Percentiles rank a stretch among this genome's conserved stretches.
These are phyloP conservation scores for Carcinoscorpius rotundicauda DNA, from an alignment of 1,140 invertebrate species.

Conservation along the genomic window DNA sequence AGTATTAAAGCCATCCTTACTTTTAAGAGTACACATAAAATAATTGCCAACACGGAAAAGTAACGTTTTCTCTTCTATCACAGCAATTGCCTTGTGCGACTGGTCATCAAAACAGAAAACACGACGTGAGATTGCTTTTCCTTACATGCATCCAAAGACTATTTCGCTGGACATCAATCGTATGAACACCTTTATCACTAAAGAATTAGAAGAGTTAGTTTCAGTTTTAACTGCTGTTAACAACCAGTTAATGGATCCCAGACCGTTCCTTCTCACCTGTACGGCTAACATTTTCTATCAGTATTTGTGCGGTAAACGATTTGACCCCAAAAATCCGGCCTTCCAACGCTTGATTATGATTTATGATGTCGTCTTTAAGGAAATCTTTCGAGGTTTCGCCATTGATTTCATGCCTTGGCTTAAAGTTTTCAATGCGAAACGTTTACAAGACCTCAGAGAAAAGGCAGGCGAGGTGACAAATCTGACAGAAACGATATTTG, in stretches of 20 bases:
- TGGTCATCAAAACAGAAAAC: constrained; percentile 69
- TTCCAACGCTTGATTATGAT: constrained; percentile 52
- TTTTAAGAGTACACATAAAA: no score
- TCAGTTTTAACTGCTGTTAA: constrained; percentile 3
- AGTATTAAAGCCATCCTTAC: no score
- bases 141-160: constrained; percentile 56
- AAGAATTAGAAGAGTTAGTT: constrained; percentile 22
- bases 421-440: constrained; percentile 25
- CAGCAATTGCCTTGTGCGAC: constrained; percentile 72
- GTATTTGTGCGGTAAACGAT: constrained; percentile 67
- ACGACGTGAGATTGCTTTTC: constrained; percentile 57
- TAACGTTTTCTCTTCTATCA: constrained; percentile 30
- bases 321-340: constrained; percentile 47
- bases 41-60: no score
- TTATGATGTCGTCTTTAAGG: constrained; percentile 78
- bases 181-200: constrained; percentile 24
- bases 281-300: constrained; percentile 70
- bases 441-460: constrained; percentile 8
- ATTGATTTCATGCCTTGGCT: constrained; percentile 79
- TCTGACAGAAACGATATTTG: constrained; percentile 53
- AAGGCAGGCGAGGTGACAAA: constrained; percentile 8
- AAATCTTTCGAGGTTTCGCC: constrained; percentile 73
- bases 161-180: constrained; percentile 49
- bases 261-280: constrained; percentile 50
- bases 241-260: constrained; percentile 35